Conservation (phyloP, 2,113 vertebrate genomes). For the Diadophis punctatus region DNA sequence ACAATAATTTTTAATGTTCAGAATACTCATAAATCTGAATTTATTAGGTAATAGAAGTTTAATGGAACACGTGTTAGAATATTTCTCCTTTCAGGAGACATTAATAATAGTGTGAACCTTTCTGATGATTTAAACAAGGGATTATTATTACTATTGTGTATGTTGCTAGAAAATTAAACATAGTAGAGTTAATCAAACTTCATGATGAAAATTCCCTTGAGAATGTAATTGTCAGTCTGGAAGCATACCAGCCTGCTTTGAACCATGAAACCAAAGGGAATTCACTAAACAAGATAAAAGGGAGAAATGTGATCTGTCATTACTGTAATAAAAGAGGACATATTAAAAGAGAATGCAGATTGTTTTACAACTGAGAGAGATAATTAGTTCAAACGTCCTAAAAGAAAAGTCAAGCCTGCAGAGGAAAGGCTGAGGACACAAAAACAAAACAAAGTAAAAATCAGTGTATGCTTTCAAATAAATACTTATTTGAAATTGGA, state of each 20-base stretch:
- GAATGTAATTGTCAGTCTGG: background rate
- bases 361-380: background rate
- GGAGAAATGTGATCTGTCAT: background rate
- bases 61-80: background rate
- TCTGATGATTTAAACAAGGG: background rate
- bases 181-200: background rate
- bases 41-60: background rate
- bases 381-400: background rate
- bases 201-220: background rate
- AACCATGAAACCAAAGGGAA: background rate
- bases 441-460: background rate
- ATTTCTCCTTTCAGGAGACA: background rate
- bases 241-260: background rate
- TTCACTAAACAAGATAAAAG: background rate
- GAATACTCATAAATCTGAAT: background rate
- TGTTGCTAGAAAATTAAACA: background rate
- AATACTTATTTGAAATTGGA: background rate
- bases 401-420: background rate
- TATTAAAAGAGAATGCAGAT: background rate
- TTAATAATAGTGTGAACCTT: background rate
- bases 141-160: background rate
- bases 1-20: background rate
- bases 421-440: background rate
- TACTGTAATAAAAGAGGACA: background rate
- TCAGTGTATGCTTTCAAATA: background rate